These are phyloP conservation scores for Galemys pyrenaicus DNA, from an alignment of 2,113 vertebrate species.

Conservation along the genomic window DNA sequence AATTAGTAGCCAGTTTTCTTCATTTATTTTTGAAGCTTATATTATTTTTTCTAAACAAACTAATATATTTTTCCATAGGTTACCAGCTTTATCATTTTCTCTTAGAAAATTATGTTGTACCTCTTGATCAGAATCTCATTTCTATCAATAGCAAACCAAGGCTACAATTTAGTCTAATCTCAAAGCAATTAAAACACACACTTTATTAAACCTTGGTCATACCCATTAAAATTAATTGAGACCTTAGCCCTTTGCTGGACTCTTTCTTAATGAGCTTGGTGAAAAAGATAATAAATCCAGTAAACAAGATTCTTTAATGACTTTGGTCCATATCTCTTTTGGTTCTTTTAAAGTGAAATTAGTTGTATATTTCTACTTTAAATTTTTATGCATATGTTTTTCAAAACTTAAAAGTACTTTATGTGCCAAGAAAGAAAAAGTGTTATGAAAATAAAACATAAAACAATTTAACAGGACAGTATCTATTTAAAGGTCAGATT, in stretches of 20 bases:
- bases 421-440: constrained; percentile 35
- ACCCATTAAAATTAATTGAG: constrained; percentile 78
- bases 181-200: constrained; percentile 73
- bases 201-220: constrained; percentile 73
- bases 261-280: constrained; percentile 77
- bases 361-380: constrained; percentile 57
- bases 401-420: constrained; percentile 61
- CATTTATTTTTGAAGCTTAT: constrained; percentile 21
- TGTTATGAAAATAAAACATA: constrained; percentile 68
- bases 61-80: constrained; percentile 8
- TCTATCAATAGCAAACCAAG: constrained; percentile 58
- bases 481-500: constrained; percentile 72
- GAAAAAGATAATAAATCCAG: constrained; percentile 72
- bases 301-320: constrained; percentile 33
- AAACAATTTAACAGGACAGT: constrained; percentile 61
- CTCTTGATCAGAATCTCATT: constrained; percentile 60
- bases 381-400: constrained; percentile 61
- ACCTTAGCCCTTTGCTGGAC: constrained; percentile 67
- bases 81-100: constrained; percentile 33
- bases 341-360: constrained; percentile 61
- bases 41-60: constrained; percentile 56
- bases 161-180: constrained; percentile 60
- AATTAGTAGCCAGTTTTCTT: constrained; percentile 60
- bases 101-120: constrained; percentile 44
- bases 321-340: constrained; percentile 42